Evolutionary conservation across 2,113 vertebrate species (phyloP), one percentile per base, ranked within the genome.

Genomic region (Riparia riparia): DNA sequence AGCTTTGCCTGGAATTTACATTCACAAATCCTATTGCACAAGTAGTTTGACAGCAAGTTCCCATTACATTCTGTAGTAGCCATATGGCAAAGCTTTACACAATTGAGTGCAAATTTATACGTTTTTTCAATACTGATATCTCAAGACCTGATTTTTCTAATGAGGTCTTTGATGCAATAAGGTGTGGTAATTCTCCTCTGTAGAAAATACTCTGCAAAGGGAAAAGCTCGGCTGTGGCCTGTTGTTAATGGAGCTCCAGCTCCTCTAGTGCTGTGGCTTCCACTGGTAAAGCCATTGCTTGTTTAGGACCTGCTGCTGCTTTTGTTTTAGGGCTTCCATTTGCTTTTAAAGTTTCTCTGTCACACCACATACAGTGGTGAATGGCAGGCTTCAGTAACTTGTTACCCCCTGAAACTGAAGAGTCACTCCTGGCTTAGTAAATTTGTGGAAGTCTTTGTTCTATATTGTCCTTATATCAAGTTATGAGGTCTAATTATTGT

Each of bases 401-500:
- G 39, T 72, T 37, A 44, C 66, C 4, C 37, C 12, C 31, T 76
- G 24, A 51, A 85, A 44, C 0, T 19, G 22, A 32, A 37, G 53
- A n/a, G 41, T 39, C 9, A 3, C 14, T 82, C 10, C 26, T 76
- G 17, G 10, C 17, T 86, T 54, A 32, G 18, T 14, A 14, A 73
- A 74, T 39, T 32, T 26, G 28, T 2, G 0, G 9, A 65, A 39
- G 4, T 53, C 69, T 60, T 87, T 84, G 20, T 56, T 64, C 63
- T 71, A 4, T 80, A 65, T 78, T 81, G 41, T 89, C 72, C 65
- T 83, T 54, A n/a, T 4, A 51, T 82, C 50, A 34, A 45, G 42
- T 91, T 82, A 78, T 58, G 42, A 90, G 57, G 56, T 95, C 57
- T 82, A 89, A 72, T 89, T 84, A 60, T 70, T 89, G n/a, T 60